phyloP scores from a whole-genome alignment of 2,113 vertebrate genomes.

The Oxyruncus cristatus region DNA sequence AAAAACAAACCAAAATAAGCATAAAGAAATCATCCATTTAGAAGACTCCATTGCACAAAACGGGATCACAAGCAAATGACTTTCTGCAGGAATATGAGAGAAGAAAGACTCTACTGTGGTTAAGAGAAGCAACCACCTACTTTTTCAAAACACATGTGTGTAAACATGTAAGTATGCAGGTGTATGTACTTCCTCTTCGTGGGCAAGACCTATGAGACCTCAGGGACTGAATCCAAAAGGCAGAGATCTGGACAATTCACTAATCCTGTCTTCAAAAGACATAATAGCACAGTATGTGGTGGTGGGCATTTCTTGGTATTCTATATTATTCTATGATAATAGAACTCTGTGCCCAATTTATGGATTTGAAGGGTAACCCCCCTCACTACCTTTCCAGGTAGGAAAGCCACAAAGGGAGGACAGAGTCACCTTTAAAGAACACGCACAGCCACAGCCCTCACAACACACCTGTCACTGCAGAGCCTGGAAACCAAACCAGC shows the following conservation, averaged over 20 bases:
- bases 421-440: background rate
- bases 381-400: background rate
- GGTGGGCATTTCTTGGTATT: background rate
- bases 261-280: background rate
- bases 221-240: background rate
- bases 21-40: background rate
- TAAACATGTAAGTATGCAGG: fast-evolving
- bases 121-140: background rate
- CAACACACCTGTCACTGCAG: background rate
- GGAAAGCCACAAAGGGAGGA: background rate
- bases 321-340: fast-evolving
- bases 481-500: background rate
- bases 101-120: background rate
- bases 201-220: background rate
- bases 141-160: fast-evolving
- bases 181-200: fast-evolving
- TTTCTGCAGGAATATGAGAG: background rate
- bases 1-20: background rate
- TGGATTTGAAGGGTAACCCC: background rate
- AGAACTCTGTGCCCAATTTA: background rate
- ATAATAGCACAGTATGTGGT: background rate
- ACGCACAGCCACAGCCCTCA: background rate
- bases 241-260: background rate
- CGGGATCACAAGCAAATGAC: background rate
- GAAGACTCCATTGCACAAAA: background rate